Percentiles rank a stretch among this genome's conserved stretches.
Conservation (phyloP, 2,797 vertebrate genomes). For the Oophaga sylvatica region DNA sequence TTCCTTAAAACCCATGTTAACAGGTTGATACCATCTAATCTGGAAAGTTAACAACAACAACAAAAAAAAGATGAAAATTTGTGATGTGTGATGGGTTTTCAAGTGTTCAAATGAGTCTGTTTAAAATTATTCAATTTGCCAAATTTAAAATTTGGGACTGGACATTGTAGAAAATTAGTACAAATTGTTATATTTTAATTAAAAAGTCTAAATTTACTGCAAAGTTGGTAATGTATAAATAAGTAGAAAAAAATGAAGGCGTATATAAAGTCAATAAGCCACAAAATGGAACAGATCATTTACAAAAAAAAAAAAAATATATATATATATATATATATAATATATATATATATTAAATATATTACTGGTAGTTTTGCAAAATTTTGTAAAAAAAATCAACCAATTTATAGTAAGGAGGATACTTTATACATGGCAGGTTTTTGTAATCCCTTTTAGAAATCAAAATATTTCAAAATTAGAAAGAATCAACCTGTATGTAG, state of each 20-base stretch:
- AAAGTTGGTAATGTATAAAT: neutral
- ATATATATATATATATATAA: too few relatives aligned
- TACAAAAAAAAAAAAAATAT: neutral
- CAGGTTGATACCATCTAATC: slow-evolving; percentile 29
- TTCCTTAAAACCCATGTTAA: neutral
- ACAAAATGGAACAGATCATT: neutral
- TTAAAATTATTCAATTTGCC: neutral
- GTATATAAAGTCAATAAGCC: too few relatives aligned
- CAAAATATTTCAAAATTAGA: neutral
- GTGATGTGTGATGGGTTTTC: neutral
- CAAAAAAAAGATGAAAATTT: too few relatives aligned
- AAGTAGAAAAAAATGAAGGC: neutral
- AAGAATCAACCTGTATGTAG: slow-evolving; percentile 3
- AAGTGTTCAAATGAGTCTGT: neutral
- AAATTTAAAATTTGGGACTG: neutral
- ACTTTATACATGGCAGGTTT: too few relatives aligned
- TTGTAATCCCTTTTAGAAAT: neutral
- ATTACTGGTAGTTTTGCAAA: neutral
- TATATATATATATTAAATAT: too few relatives aligned
- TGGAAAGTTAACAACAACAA: neutral
- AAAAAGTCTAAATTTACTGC: neutral
- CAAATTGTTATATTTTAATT: neutral
- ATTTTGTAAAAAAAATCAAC: neutral
- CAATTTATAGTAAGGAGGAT: too few relatives aligned
- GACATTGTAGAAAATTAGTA: neutral